These are phyloP conservation scores for Numenius phaeopus DNA, from an alignment of 2,797 vertebrate genomes.

Conservation along the genomic window DNA sequence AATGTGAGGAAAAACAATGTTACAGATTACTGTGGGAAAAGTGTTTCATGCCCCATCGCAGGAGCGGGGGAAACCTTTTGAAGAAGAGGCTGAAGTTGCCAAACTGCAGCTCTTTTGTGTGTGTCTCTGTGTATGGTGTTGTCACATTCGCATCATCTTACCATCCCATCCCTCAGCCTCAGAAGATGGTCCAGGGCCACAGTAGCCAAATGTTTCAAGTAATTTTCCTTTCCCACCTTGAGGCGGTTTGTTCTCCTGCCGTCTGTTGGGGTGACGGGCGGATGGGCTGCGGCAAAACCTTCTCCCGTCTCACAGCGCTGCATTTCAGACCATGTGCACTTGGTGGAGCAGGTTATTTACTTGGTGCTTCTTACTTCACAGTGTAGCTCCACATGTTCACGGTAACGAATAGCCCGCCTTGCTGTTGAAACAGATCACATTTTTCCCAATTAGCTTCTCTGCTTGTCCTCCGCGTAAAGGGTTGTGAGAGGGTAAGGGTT, in stretches of 20 bases:
- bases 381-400: accelerated
- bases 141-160: neutral
- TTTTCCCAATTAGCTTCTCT: neutral
- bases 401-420: accelerated
- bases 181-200: neutral
- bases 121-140: neutral
- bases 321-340: accelerated
- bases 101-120: neutral
- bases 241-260: neutral
- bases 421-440: accelerated
- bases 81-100: neutral
- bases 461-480: neutral
- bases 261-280: accelerated
- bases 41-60: accelerated
- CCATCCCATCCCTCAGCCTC: neutral
- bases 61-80: neutral
- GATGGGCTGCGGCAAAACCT: neutral
- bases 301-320: neutral
- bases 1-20: neutral
- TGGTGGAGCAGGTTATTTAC: neutral
- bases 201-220: neutral
- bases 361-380: neutral
- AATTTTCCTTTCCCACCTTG: neutral
- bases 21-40: accelerated
- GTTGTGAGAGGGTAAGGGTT: neutral